Percentiles rank a stretch among this genome's conserved stretches.
phyloP scores from a whole-genome alignment of 2,888 invertebrate species.

The Girardia tigrina region DNA sequence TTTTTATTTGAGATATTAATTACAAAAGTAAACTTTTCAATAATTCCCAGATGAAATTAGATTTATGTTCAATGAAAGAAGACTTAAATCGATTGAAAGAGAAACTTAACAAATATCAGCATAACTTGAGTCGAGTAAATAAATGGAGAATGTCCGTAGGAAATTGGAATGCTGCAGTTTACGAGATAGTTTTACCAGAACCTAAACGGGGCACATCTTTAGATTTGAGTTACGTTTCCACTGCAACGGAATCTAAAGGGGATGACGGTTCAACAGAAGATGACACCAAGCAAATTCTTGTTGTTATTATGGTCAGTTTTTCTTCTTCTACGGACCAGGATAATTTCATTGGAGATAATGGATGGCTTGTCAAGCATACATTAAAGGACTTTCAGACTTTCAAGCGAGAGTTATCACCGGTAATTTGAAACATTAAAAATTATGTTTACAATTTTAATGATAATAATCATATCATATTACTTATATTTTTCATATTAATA shows the following conservation, averaged over 20 bases:
- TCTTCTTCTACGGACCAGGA: neutral
- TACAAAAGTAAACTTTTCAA: too few relatives aligned
- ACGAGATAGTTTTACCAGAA: neutral
- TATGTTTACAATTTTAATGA: neutral
- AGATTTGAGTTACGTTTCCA: neutral
- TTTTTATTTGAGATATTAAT: too few relatives aligned
- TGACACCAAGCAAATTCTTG: neutral
- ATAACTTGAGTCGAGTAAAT: neutral
- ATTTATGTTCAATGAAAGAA: neutral
- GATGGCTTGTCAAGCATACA: neutral
- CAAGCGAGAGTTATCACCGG: neutral
- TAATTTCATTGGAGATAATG: neutral
- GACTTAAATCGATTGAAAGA: slow-evolving; percentile 14
- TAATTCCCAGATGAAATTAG: neutral
- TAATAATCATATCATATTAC: too few relatives aligned
- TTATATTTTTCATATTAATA: too few relatives aligned
- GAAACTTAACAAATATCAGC: neutral
- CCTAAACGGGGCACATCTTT: slow-evolving; percentile 2
- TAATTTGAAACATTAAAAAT: neutral
- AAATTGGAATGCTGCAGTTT: slow-evolving; percentile 6
- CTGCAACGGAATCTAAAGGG: neutral
- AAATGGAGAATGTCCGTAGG: neutral
- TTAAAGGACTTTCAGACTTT: neutral
- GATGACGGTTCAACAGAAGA: neutral
- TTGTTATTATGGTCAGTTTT: neutral